Conservation (phyloP, 2,113 vertebrate genomes). For the Eudorcas thomsonii region DNA sequence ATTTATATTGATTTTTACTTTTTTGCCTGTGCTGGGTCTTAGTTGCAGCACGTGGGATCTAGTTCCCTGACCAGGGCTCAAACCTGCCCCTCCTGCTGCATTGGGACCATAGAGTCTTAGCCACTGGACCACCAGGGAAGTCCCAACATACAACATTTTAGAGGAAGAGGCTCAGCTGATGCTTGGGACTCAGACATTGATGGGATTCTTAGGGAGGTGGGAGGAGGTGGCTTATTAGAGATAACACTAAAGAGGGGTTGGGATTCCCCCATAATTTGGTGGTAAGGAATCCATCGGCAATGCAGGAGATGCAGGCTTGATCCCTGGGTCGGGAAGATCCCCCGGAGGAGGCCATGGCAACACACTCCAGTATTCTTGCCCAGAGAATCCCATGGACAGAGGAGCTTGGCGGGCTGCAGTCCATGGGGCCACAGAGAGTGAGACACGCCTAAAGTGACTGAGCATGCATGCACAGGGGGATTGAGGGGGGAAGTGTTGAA, state of each 20-base stretch:
- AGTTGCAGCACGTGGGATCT: not conserved
- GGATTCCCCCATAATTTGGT: not conserved
- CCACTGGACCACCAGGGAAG: not conserved
- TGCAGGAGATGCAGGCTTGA: not conserved
- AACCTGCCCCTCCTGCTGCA: not conserved
- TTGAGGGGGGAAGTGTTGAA: not conserved
- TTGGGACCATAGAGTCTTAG: not conserved
- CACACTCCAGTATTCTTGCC: not conserved
- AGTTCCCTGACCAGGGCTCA: not conserved
- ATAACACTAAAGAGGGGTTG: not conserved
- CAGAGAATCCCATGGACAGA: not conserved
- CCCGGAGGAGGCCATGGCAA: not conserved
- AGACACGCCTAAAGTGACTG: fast-evolving
- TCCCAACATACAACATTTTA: not conserved
- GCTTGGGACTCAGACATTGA: not conserved
- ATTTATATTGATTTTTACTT: not conserved
- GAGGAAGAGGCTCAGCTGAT: not conserved
- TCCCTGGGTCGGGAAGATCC: not conserved
- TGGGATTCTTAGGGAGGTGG: not conserved
- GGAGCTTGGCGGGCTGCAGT: not conserved
- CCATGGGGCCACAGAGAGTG: not conserved
- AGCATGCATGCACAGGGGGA: not conserved
- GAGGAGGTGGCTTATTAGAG: no score
- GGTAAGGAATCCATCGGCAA: not conserved
- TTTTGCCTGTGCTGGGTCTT: not conserved